Percentiles rank a stretch among this genome's conserved stretches.
phyloP scores from a whole-genome alignment of 2,797 vertebrate species.

The Trichosurus vulpecula region DNA sequence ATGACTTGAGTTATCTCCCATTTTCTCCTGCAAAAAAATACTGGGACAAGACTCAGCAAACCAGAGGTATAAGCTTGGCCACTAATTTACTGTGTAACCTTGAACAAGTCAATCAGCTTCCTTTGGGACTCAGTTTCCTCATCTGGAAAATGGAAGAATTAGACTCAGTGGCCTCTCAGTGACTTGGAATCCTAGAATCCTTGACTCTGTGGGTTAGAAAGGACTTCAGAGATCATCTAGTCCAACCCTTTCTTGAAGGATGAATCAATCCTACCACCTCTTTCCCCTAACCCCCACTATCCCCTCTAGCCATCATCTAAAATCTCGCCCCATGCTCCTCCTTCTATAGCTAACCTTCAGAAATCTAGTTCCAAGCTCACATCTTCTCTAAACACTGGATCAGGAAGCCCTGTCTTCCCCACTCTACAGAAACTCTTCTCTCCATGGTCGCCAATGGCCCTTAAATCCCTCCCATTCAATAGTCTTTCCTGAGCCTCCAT shows the following conservation, averaged over 20 bases:
- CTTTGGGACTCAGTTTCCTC: not conserved
- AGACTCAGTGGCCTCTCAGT: not conserved
- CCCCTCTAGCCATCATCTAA: not conserved
- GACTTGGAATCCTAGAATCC: not conserved
- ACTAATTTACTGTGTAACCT: not conserved
- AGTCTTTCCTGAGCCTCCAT: not conserved
- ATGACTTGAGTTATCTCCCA: slow-evolving; percentile 7
- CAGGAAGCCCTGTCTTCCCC: not conserved
- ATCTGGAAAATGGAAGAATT: not conserved
- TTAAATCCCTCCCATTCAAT: not conserved
- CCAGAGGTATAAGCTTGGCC: not conserved
- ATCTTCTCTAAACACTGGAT: not conserved
- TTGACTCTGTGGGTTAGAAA: not conserved
- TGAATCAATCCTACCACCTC: not conserved
- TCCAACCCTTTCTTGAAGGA: not conserved
- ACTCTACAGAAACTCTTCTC: not conserved
- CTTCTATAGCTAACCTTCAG: not conserved
- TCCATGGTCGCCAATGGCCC: not conserved
- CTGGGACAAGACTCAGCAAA: not conserved
- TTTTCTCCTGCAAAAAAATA: not conserved
- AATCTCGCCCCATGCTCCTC: not conserved
- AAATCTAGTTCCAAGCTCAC: not conserved
- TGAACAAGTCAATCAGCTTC: not conserved
- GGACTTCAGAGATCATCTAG: not conserved
- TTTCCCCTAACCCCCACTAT: not conserved